These are phyloP conservation scores for Noctua pronuba DNA, from an alignment of 2,888 invertebrate genomes.

Conservation along the genomic window DNA sequence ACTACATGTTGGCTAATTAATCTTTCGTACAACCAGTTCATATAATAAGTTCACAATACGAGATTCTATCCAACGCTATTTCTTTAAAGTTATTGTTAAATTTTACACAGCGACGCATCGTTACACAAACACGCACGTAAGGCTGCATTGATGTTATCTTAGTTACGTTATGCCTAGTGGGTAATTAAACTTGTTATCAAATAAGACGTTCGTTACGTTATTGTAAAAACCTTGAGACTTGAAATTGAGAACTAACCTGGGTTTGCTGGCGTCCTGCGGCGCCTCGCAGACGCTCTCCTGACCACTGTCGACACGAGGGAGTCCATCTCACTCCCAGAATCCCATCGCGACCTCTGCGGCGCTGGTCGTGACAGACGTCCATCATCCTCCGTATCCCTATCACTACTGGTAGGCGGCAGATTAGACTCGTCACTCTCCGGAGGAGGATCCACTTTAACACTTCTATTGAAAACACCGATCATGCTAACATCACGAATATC, in stretches of 20 bases:
- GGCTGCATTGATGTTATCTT: conserved; percentile 48
- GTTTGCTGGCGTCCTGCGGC: conserved; percentile 89
- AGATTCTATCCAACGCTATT: conserved; percentile 6
- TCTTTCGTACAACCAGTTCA: background rate
- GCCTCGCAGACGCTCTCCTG: conserved; percentile 91
- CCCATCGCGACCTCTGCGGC: conserved; percentile 83
- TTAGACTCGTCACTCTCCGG: conserved; percentile 88
- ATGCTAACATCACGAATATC: conserved; percentile 82
- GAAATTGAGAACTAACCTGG: conserved; percentile 78
- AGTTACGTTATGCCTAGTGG: conserved; percentile 29
- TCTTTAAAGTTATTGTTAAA: conserved; percentile 22
- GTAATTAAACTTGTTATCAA: conserved; percentile 46
- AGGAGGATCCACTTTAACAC: conserved; percentile 79
- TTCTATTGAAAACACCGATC: conserved; percentile 79
- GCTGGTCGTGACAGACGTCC: conserved; percentile 79
- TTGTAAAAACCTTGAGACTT: conserved; percentile 7
- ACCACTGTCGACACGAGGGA: conserved; percentile 92
- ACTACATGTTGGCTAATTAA: background rate
- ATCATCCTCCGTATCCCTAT: conserved; percentile 89
- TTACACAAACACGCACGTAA: conserved; percentile 41
- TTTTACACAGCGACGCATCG: conserved; percentile 27
- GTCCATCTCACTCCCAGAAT: conserved; percentile 90
- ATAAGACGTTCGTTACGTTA: conserved; percentile 25
- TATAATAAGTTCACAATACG: background rate
- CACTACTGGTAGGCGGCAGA: conserved; percentile 87